Conservation (phyloP, 2,797 vertebrate genomes). For the Simalia tracyae region DNA sequence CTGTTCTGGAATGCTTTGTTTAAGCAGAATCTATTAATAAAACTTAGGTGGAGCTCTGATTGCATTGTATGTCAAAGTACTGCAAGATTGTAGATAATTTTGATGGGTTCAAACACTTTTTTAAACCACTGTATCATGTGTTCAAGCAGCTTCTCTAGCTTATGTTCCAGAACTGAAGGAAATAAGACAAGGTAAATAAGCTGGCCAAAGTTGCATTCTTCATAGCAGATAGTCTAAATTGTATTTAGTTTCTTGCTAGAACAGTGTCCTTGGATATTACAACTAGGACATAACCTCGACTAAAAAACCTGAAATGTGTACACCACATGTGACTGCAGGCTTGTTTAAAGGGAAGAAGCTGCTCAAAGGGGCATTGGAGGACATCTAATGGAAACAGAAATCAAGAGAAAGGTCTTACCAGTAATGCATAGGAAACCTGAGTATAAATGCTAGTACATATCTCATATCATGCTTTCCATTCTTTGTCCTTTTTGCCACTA, state of each 20-base stretch:
- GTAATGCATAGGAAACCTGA: background rate
- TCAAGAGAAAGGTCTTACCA: background rate
- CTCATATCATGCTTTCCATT: background rate
- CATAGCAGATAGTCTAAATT: background rate
- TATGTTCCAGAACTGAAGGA: background rate
- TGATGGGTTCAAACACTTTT: background rate
- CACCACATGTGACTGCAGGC: background rate
- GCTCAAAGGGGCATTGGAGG: background rate
- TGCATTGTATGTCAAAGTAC: background rate
- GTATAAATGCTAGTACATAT: background rate
- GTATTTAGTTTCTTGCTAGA: background rate
- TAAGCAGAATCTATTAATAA: background rate
- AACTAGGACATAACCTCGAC: background rate
- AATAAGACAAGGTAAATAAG: background rate
- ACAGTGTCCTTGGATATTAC: background rate
- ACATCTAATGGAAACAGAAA: background rate
- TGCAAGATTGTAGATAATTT: background rate
- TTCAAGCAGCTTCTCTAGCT: background rate
- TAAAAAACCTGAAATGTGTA: background rate
- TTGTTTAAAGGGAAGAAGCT: background rate
- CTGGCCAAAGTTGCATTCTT: background rate
- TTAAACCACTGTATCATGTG: background rate
- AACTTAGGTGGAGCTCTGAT: background rate
- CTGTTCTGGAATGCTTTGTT: background rate
- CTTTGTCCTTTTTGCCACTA: background rate